These are phyloP conservation scores for Eulemur macaco DNA, from an alignment of 2,113 vertebrate species.

Conservation along the genomic window DNA sequence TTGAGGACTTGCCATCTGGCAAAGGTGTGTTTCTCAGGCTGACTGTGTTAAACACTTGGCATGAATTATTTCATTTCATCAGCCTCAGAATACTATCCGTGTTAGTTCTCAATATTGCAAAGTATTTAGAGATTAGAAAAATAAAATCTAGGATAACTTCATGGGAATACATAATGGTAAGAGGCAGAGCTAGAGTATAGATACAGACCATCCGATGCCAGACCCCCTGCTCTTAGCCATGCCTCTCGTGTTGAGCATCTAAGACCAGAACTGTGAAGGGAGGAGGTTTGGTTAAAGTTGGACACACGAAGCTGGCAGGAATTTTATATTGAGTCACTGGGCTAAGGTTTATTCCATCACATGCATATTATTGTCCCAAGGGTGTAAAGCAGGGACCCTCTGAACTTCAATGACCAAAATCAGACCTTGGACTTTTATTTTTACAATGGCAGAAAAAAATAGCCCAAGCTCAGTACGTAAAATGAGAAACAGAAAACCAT, in stretches of 20 bases:
- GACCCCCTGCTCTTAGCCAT: background rate
- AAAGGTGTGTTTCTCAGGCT: background rate
- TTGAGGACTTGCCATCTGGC: background rate
- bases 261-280: background rate
- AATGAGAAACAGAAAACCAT: background rate
- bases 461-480: background rate
- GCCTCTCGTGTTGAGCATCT: background rate
- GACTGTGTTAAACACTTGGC: background rate
- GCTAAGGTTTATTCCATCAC: background rate
- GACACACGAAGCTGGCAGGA: background rate
- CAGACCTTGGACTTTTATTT: background rate
- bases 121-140: background rate
- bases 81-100: background rate
- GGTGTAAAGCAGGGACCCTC: background rate
- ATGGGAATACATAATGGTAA: background rate
- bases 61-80: slow-evolving; percentile 9
- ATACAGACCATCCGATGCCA: background rate
- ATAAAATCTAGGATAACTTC: background rate
- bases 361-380: background rate
- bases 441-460: background rate
- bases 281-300: background rate
- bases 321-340: background rate
- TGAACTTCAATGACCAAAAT: background rate
- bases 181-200: background rate
- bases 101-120: background rate